Conservation (phyloP, 2,888 invertebrate species). For the Autographa gamma region DNA sequence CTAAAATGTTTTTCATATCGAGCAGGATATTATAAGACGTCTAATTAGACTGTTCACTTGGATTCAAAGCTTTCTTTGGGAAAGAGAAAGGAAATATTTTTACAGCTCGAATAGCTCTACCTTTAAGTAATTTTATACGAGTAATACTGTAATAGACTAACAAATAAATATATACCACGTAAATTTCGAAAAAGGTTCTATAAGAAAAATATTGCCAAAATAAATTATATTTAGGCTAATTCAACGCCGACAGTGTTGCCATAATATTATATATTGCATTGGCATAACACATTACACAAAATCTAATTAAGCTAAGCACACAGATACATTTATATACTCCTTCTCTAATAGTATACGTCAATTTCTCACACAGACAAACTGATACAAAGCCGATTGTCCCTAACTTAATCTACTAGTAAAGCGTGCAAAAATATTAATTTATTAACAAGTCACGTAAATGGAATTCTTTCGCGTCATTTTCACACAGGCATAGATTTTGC, state of each 20-base stretch:
- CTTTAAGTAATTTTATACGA: conserved; percentile 32
- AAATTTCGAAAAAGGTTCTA: background rate
- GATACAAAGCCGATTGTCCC: conserved; percentile 24
- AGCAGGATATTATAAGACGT: background rate
- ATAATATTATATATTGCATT: conserved; percentile 4
- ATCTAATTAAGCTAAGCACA: conserved; percentile 17
- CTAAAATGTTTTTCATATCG: too few species aligned
- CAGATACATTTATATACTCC: conserved; percentile 10
- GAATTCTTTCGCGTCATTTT: conserved; percentile 33
- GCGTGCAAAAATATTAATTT: conserved; percentile 44
- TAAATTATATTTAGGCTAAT: conserved; percentile 15
- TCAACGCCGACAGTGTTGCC: conserved; percentile 6
- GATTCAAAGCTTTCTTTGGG: background rate
- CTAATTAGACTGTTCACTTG: background rate
- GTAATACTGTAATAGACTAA: conserved; percentile 44
- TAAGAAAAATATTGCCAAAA: conserved; percentile 10
- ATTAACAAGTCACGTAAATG: conserved; percentile 31
- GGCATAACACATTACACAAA: background rate
- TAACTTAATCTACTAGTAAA: conserved; percentile 39
- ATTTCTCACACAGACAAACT: conserved; percentile 54
- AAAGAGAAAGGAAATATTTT: conserved; percentile 2
- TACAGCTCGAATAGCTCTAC: background rate
- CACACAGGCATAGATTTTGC: conserved; percentile 17
- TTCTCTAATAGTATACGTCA: conserved; percentile 29
- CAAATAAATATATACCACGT: conserved; percentile 7